Evolutionary conservation across 2,113 vertebrate genomes (phyloP).

Genomic region (Todiramphus chloris): DNA sequence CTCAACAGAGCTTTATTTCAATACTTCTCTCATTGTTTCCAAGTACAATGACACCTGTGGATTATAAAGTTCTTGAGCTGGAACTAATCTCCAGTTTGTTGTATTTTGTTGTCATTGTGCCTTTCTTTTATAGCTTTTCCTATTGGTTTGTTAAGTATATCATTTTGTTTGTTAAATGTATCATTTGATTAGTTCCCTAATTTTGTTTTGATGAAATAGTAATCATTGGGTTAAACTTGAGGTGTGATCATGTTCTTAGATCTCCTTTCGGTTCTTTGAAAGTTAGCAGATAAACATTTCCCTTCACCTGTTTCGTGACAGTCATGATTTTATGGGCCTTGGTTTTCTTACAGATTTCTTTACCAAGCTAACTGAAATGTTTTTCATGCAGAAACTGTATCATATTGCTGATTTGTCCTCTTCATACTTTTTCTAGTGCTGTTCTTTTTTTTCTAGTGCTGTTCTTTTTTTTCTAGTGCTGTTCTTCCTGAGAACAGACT

Average conservation of each 20-base stretch:
- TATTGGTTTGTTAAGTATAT: background rate
- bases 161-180: background rate
- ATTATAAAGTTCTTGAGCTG: background rate
- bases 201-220: background rate
- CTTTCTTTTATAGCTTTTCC: background rate
- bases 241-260: background rate
- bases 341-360: background rate
- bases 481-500: background rate
- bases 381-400: background rate
- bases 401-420: background rate
- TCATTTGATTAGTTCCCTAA: background rate
- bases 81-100: background rate
- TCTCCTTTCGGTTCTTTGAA: background rate
- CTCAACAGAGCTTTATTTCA: background rate
- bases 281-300: background rate
- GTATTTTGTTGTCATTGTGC: background rate
- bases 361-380: background rate
- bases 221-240: background rate
- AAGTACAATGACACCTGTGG: background rate
- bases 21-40: background rate
- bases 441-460: no score
- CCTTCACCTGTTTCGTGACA: background rate
- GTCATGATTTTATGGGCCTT: background rate
- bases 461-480: background rate
- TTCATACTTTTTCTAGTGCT: background rate